A percentile compares a stretch with the other conserved stretches of the same genome.
phyloP scores from a whole-genome alignment of 2,888 invertebrate species.

The Lasioglossum zephyrum region DNA sequence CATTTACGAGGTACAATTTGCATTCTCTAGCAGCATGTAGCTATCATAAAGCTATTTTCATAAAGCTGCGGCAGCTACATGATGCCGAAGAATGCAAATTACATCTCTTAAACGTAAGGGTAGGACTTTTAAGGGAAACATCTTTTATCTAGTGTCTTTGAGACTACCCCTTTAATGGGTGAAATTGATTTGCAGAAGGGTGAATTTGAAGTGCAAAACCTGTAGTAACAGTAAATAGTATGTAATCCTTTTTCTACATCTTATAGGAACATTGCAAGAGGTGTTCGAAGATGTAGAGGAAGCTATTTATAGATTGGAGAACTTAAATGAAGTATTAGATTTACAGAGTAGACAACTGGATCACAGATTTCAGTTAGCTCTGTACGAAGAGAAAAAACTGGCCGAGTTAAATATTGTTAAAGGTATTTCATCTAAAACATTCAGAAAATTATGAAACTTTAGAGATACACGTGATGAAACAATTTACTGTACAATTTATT shows the following conservation, averaged over 20 bases:
- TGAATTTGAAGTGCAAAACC: too few relatives aligned
- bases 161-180: too few relatives aligned
- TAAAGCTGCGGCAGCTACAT: too few relatives aligned
- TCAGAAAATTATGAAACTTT: not conserved
- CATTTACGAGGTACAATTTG: too few relatives aligned
- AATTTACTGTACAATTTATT: constrained; percentile 56
- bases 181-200: too few relatives aligned
- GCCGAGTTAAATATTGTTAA: constrained; percentile 85
- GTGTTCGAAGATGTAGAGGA: constrained; percentile 88
- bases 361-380: constrained; percentile 89
- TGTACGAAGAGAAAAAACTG: constrained; percentile 90
- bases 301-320: constrained; percentile 88
- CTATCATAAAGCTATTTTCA: too few relatives aligned
- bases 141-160: too few relatives aligned
- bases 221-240: not conserved
- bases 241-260: not conserved
- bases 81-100: too few relatives aligned
- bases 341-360: constrained; percentile 90
- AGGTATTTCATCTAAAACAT: constrained; percentile 85
- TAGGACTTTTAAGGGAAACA: too few relatives aligned
- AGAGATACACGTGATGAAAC: not conserved
- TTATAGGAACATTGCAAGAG: constrained; percentile 85
- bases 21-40: too few relatives aligned
- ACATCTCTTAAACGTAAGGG: too few relatives aligned
- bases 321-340: constrained; percentile 89